Evolutionary conservation across 2,113 vertebrate genomes (phyloP).

Genomic region (Strix aluco): DNA sequence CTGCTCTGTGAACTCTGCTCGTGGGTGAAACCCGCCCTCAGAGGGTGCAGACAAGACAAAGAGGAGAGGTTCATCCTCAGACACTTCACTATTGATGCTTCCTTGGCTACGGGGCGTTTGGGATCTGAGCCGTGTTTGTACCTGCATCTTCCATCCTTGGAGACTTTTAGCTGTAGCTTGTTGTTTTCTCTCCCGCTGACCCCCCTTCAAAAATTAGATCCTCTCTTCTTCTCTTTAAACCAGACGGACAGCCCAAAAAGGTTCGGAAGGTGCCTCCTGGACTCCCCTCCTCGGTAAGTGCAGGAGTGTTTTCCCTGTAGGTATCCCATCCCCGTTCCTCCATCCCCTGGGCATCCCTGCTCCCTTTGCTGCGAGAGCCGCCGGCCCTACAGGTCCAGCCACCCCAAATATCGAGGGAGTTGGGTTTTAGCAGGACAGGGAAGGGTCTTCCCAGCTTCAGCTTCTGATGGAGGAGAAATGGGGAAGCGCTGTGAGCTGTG

Average conservation of each 20-base stretch:
- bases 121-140: not conserved
- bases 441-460: not conserved
- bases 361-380: rapidly evolving
- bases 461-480: rapidly evolving
- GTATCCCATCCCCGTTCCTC: not conserved
- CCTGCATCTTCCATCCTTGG: not conserved
- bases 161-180: not conserved
- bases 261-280: conserved; percentile 96
- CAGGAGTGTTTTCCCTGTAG: rapidly evolving
- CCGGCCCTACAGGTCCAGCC: rapidly evolving
- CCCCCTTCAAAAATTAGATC: not conserved
- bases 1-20: not conserved
- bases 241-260: conserved; percentile 97
- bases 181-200: not conserved
- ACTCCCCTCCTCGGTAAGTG: conserved; percentile 95
- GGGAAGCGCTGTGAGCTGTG: rapidly evolving
- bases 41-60: not conserved
- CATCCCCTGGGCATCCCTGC: not conserved
- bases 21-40: not conserved
- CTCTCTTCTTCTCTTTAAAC: not conserved
- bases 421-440: not conserved
- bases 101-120: not conserved
- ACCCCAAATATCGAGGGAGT: rapidly evolving
- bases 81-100: not conserved
- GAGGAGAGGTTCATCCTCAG: not conserved